phyloP scores from a whole-genome alignment of 2,888 invertebrate genomes.

The Machimus rusticus region DNA sequence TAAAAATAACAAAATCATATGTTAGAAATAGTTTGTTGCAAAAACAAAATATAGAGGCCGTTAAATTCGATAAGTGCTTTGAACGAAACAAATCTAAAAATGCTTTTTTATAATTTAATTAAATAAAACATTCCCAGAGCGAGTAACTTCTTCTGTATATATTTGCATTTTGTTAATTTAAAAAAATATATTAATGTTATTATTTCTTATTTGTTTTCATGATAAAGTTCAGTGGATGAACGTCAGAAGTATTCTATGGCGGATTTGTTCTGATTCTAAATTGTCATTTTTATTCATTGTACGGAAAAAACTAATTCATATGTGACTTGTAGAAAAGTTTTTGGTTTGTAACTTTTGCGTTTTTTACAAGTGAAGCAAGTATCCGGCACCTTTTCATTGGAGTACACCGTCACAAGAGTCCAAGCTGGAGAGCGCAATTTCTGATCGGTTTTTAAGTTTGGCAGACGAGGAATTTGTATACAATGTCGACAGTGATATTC shows the following conservation, averaged over 20 bases:
- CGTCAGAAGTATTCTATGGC: constrained; percentile 12
- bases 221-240: background rate
- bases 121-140: background rate
- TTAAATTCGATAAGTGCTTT: background rate
- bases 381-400: background rate
- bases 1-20: background rate
- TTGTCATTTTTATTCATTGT: background rate
- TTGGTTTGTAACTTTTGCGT: background rate
- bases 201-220: background rate
- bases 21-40: background rate
- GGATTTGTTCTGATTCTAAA: constrained; percentile 1
- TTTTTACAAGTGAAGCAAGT: background rate
- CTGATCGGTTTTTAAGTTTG: constrained; percentile 54
- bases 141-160: background rate
- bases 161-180: background rate
- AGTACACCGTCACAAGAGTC: background rate
- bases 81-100: background rate
- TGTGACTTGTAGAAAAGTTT: background rate
- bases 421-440: constrained; percentile 37
- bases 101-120: background rate
- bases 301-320: background rate
- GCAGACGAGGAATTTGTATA: constrained; percentile 62
- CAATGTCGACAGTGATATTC: constrained; percentile 61
- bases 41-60: background rate
- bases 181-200: background rate